Conservation (phyloP, 2,797 vertebrate genomes). For the Triplophysa yarkandensis region DNA sequence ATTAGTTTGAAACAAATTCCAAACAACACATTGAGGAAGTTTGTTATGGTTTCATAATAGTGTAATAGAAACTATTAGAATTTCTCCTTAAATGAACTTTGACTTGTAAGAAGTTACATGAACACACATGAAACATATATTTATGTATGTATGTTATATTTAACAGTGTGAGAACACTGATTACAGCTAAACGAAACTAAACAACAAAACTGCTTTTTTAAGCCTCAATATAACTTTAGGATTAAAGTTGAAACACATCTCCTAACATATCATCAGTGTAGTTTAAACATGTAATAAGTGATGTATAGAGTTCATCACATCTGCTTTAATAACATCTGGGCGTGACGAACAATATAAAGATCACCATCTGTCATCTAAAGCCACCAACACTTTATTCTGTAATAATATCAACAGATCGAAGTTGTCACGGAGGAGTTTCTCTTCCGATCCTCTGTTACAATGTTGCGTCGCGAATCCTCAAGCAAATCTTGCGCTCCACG, state of each 20-base stretch:
- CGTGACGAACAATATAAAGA: conserved; percentile 17
- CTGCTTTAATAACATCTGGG: conserved; percentile 30
- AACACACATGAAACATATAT: neutral
- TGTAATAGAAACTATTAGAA: neutral
- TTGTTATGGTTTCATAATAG: neutral
- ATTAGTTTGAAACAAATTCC: neutral
- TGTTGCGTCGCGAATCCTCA: neutral
- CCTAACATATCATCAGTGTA: too few relatives aligned
- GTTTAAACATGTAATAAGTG: neutral
- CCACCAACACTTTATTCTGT: neutral
- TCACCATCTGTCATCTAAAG: neutral
- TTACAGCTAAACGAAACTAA: neutral
- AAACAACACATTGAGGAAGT: neutral
- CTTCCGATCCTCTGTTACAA: neutral
- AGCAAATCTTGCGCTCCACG: neutral
- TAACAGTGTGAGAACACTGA: too few relatives aligned
- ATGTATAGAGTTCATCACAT: conserved; percentile 6
- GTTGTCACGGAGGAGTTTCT: neutral
- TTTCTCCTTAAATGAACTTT: neutral
- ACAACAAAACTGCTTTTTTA: neutral
- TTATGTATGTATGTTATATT: too few relatives aligned
- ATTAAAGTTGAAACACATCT: neutral
- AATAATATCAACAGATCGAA: neutral
- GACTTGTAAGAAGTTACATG: neutral
- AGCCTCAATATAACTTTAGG: too few relatives aligned